Conservation (phyloP, 2,888 invertebrate genomes). For the Ditula angustiorana region DNA sequence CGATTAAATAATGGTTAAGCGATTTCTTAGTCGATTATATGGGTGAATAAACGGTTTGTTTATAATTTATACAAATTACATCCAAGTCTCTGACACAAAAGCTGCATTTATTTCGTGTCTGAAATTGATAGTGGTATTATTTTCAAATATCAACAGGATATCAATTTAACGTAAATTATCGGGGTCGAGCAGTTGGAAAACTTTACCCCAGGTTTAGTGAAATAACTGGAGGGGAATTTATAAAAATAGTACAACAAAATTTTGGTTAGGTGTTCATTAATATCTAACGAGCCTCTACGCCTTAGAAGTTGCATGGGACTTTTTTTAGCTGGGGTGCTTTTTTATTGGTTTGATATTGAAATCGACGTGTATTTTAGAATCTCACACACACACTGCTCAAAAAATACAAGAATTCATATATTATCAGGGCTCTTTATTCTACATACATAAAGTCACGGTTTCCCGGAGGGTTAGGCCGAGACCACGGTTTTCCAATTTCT, state of each 20-base stretch:
- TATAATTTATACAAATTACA: neutral
- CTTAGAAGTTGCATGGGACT: neutral
- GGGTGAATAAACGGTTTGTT: no score
- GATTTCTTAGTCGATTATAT: no score
- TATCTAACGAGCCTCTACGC: constrained; percentile 2
- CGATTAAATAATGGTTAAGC: no score
- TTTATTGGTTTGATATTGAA: neutral
- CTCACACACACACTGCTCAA: no score
- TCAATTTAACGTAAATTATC: constrained; percentile 25
- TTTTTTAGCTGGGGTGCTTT: neutral
- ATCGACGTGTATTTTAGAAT: neutral
- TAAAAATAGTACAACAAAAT: constrained; percentile 2
- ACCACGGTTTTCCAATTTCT: no score
- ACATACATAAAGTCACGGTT: no score
- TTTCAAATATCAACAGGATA: neutral
- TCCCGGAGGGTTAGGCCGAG: no score
- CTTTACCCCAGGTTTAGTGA: constrained; percentile 17
- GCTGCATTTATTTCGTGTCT: neutral
- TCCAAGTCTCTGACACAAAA: neutral
- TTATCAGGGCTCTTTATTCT: no score
- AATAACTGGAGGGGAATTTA: constrained; percentile 21
- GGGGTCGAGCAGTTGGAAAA: constrained; percentile 11
- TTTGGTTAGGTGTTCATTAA: neutral
- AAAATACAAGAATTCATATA: no score
- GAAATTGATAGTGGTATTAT: neutral